Percentiles rank a stretch among this genome's conserved stretches.
These are phyloP conservation scores for Campoplex nolae DNA, from an alignment of 2,888 invertebrate species.

Conservation along the genomic window DNA sequence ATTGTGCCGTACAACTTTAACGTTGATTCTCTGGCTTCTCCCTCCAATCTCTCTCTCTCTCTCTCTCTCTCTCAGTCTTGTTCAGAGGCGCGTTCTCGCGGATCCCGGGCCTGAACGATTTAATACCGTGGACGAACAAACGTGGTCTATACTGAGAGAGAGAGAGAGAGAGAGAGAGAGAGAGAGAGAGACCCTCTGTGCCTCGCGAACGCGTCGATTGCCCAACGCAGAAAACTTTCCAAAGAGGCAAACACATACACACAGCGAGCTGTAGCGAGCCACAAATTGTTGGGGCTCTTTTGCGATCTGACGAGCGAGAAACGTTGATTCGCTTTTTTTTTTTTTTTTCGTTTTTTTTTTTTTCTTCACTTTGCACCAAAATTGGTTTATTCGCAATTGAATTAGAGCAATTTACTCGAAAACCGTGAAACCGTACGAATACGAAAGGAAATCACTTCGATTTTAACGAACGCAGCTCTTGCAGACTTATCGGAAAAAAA, in stretches of 20 bases:
- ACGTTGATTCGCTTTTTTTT: slow-evolving; percentile 7
- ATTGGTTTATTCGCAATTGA: background rate
- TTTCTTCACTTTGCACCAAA: background rate
- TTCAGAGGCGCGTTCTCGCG: slow-evolving; percentile 40
- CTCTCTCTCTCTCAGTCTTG: slow-evolving; percentile 25
- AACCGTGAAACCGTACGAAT: background rate
- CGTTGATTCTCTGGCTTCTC: slow-evolving; percentile 61
- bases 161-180: slow-evolving; percentile 19
- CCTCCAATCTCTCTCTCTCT: slow-evolving; percentile 21
- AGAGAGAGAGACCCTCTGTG: slow-evolving; percentile 44
- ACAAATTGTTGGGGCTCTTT: slow-evolving; percentile 43
- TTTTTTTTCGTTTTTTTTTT: background rate
- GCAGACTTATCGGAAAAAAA: no score
- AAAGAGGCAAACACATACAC: slow-evolving; percentile 61
- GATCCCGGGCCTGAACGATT: slow-evolving; percentile 50
- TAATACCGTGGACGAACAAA: slow-evolving; percentile 45
- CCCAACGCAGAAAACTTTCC: slow-evolving; percentile 68
- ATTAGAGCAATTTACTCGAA: background rate
- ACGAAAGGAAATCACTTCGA: background rate
- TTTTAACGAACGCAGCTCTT: background rate
- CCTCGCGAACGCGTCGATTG: slow-evolving; percentile 60
- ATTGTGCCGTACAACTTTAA: slow-evolving; percentile 68
- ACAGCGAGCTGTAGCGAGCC: slow-evolving; percentile 22
- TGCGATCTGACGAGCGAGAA: slow-evolving; percentile 30
- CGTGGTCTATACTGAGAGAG: slow-evolving; percentile 23